Conservation (phyloP, 2,113 vertebrate species). For the Helogale parvula region DNA sequence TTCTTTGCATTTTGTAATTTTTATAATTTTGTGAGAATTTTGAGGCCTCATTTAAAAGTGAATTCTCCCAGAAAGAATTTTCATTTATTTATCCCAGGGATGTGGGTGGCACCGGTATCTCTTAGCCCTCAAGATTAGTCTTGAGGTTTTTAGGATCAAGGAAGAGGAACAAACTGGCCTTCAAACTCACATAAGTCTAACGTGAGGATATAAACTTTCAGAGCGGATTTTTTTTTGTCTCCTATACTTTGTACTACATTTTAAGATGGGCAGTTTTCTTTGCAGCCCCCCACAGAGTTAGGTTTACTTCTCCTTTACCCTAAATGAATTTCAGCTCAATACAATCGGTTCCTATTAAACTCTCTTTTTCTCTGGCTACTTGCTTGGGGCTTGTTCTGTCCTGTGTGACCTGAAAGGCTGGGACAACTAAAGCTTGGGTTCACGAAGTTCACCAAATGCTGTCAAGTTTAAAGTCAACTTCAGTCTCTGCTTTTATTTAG, state of each 20-base stretch:
- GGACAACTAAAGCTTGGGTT: not conserved
- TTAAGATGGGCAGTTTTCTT: not conserved
- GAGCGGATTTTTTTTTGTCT: not conserved
- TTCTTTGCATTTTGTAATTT: not conserved
- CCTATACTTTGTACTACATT: not conserved
- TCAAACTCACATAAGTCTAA: not conserved
- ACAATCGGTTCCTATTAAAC: not conserved
- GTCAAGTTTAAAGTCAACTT: not conserved
- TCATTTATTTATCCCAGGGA: not conserved
- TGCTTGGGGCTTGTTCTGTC: not conserved
- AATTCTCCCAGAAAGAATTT: not conserved
- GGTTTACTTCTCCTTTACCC: not conserved
- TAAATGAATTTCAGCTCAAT: not conserved
- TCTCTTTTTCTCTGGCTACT: not conserved
- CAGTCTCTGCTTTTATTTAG: not conserved
- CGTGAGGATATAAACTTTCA: not conserved
- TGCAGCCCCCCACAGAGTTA: not conserved
- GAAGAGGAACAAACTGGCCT: not conserved
- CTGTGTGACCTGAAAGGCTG: not conserved
- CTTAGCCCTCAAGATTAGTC: too few species aligned
- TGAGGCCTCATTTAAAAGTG: not conserved
- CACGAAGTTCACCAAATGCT: not conserved
- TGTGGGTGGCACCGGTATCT: not conserved
- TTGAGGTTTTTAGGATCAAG: not conserved
- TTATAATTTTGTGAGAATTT: not conserved